Evolutionary conservation across 2,113 vertebrate genomes (phyloP).

Genomic region (Hippocampus zosterae): DNA sequence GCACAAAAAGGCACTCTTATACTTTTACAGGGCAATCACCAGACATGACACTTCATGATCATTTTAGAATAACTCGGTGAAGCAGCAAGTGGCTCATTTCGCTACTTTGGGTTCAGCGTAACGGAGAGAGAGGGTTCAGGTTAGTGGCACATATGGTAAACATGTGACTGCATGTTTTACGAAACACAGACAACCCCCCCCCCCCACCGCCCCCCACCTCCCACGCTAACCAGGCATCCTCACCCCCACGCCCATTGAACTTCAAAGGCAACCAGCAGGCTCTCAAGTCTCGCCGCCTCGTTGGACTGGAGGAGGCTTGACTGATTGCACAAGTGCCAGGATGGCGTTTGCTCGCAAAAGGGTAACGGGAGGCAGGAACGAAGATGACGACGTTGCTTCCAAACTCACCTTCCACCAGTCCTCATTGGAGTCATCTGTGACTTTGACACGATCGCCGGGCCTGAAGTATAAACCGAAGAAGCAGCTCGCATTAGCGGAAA

Average conservation of each 20-base stretch:
- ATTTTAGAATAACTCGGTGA: background rate
- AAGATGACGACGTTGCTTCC: background rate
- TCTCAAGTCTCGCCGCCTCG: slow-evolving; percentile 11
- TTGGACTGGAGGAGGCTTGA: slow-evolving; percentile 18
- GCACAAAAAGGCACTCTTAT: slow-evolving; percentile 28
- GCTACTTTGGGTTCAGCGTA: too few relatives aligned
- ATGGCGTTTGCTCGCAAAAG: slow-evolving; percentile 1
- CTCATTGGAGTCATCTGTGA: slow-evolving; percentile 87
- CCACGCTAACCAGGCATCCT: background rate
- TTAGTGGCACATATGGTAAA: background rate
- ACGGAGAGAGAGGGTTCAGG: too few relatives aligned
- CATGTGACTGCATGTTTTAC: background rate
- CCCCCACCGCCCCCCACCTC: too few relatives aligned
- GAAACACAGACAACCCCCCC: background rate
- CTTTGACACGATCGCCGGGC: slow-evolving; percentile 84
- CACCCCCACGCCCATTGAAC: slow-evolving; percentile 27
- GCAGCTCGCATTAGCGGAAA: background rate
- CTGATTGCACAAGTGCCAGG: background rate
- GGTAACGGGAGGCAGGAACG: background rate
- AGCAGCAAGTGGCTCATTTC: background rate
- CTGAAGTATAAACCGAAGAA: slow-evolving; percentile 50
- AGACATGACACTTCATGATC: background rate
- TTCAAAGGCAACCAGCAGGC: slow-evolving; percentile 20
- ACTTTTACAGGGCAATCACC: slow-evolving; percentile 1
- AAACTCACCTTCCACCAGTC: slow-evolving; percentile 91